Base-by-base conservation (phyloP, 2,113 vertebrate species). In the Athene cunicularia region DNA sequence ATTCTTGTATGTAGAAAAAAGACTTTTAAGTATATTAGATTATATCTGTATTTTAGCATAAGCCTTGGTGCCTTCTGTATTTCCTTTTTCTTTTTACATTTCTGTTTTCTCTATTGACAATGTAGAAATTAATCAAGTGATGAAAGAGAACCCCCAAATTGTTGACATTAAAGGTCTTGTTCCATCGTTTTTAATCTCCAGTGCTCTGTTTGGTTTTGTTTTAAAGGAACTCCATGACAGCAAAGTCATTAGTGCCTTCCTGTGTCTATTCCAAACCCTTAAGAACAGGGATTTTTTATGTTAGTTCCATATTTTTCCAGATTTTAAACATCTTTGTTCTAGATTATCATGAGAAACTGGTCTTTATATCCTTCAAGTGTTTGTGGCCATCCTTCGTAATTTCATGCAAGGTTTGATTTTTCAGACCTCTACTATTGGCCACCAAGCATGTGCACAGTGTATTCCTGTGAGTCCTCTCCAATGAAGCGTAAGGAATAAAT, bases 391-490 rank as follows among this genome's bases (percentile, higher is more conserved):
- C 23, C 19, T 84, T 85, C 11, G 0, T 47, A 80, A 37, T 32
- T 75, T 80, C 52, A n/a, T 24, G 33, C 30, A 49, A 64, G 16
- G 12, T 75, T 60, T 88, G 37, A 33, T 64, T 88, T 87, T 60
- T 67, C 52, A 52, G 30, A 41, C 23, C 24, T 14, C 21, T 66
- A 5, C 33, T 53, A 12, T 30, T 53, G 37, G 11, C 50, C 47
- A 49, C 77, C n/a, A 67, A 66, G 27, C 4, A 9, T 3, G 2
- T 0, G 6, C 22, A 43, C 5, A 2, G 5, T 10, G 12, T 64
- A 17, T 74, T 84, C 33, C 28, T 33, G 2, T 43, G 68, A 12
- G 55, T 77, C 35, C 37, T 84, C 47, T 59, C n/a, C 81, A 52
- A 0, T 16, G 43, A 79, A 50, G 20, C 33, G 39, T 2, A 18